These are phyloP conservation scores for Siniperca chuatsi DNA, from an alignment of 2,113 vertebrate genomes.

Conservation along the genomic window DNA sequence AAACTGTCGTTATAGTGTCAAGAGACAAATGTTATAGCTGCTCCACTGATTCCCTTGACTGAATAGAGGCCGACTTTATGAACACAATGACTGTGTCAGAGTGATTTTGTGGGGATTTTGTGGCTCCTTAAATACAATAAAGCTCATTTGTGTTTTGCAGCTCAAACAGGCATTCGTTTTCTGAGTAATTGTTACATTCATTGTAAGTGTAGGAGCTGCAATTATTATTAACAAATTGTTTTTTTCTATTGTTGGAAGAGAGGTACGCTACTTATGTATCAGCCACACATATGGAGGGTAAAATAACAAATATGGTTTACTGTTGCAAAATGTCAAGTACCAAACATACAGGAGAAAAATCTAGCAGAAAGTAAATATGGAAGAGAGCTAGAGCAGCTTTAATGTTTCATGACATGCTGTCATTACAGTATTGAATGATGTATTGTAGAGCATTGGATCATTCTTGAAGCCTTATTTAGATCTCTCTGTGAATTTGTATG, in stretches of 20 bases:
- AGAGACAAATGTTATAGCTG: conserved; percentile 63
- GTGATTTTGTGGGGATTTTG: conserved; percentile 71
- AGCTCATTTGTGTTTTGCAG: conserved; percentile 57
- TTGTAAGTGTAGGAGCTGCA: conserved; percentile 51
- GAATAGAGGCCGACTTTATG: conserved; percentile 66
- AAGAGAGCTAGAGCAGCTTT: conserved; percentile 12
- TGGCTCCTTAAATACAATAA: conserved; percentile 59
- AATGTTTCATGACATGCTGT: conserved; percentile 21
- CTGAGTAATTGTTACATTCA: conserved; percentile 48
- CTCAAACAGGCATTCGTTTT: conserved; percentile 54
- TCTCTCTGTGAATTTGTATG: conserved; percentile 3
- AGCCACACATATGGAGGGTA: neutral
- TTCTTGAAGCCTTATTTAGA: conserved; percentile 11
- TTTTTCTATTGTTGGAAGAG: conserved; percentile 16
- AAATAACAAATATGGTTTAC: neutral
- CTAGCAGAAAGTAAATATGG: conserved; percentile 3
- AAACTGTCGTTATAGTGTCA: conserved; percentile 64
- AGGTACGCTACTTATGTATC: conserved; percentile 2
- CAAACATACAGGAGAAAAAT: conserved; percentile 4
- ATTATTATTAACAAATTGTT: conserved; percentile 40
- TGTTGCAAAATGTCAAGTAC: neutral
- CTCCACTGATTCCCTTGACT: conserved; percentile 62
- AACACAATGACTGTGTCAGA: conserved; percentile 70
- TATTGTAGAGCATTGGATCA: conserved; percentile 1
- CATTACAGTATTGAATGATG: conserved; percentile 16